These are phyloP conservation scores for Anarsia innoxiella DNA, from an alignment of 2,888 invertebrate species.

Conservation along the genomic window DNA sequence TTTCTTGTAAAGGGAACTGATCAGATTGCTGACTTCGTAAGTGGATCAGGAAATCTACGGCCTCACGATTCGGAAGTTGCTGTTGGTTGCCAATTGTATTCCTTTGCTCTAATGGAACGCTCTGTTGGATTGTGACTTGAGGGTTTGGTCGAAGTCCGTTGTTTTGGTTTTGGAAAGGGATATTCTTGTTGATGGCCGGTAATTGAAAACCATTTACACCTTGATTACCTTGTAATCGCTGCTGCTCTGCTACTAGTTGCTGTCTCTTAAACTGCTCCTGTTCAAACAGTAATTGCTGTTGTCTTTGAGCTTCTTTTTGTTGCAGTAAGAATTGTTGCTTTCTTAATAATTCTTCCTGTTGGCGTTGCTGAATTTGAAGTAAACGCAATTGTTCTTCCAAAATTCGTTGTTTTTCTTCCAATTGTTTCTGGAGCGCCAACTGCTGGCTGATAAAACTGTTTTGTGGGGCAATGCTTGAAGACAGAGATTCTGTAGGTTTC, in stretches of 20 bases:
- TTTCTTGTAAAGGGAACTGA: slow-evolving; percentile 65
- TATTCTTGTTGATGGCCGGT: slow-evolving; percentile 37
- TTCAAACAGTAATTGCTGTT: slow-evolving; percentile 39
- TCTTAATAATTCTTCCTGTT: slow-evolving; percentile 80
- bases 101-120: slow-evolving; percentile 43
- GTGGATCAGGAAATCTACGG: slow-evolving; percentile 69
- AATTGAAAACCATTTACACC: slow-evolving; percentile 47
- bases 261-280: slow-evolving; percentile 43
- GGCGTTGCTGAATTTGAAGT: slow-evolving; percentile 79
- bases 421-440: slow-evolving; percentile 53
- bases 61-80: slow-evolving; percentile 74
- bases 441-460: slow-evolving; percentile 53
- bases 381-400: slow-evolving; percentile 81
- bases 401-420: slow-evolving; percentile 80
- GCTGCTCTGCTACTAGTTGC: slow-evolving; percentile 41
- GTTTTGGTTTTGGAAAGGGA: slow-evolving; percentile 40
- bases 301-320: slow-evolving; percentile 59
- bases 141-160: slow-evolving; percentile 34
- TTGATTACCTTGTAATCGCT: slow-evolving; percentile 44
- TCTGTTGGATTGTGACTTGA: slow-evolving; percentile 69
- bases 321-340: slow-evolving; percentile 77
- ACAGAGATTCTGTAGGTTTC: slow-evolving; percentile 28
- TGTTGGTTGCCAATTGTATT: slow-evolving; percentile 61
- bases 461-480: too few relatives aligned
- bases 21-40: slow-evolving; percentile 59